Conservation (phyloP, 2,113 vertebrate genomes). For the Crocuta crocuta region DNA sequence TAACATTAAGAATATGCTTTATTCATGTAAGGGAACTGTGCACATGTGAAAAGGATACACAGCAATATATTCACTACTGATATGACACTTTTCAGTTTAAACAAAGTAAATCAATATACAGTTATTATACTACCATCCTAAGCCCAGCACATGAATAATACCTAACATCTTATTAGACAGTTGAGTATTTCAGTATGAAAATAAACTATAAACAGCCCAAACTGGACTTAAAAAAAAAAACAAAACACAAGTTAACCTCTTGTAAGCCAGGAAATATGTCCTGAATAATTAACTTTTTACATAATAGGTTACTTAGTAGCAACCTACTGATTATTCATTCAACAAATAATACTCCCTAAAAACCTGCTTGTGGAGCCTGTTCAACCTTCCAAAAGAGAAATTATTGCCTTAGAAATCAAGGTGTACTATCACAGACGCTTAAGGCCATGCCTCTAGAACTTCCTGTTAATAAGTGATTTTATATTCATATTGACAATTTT, state of each 20-base stretch:
- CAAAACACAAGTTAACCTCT: not conserved
- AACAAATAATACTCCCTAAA: slow-evolving; percentile 43
- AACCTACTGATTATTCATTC: slow-evolving; percentile 54
- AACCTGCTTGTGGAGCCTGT: not conserved
- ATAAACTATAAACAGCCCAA: not conserved
- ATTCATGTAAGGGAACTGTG: not conserved
- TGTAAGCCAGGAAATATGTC: slow-evolving; percentile 26
- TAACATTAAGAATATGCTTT: not conserved
- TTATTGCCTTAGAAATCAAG: slow-evolving; percentile 22
- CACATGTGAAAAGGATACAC: not conserved
- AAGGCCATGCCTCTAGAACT: not conserved
- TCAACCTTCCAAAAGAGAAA: not conserved
- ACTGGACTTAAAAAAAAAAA: not conserved
- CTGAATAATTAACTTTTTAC: slow-evolving; percentile 61
- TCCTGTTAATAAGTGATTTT: not conserved
- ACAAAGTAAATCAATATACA: not conserved
- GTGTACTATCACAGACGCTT: slow-evolving; percentile 30
- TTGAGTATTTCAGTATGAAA: not conserved
- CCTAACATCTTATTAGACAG: not conserved
- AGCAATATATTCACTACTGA: not conserved
- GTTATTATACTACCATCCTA: not conserved
- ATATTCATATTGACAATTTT: not conserved
- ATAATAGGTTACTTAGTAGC: slow-evolving; percentile 38
- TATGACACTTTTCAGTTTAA: slow-evolving; percentile 21
- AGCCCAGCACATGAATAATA: not conserved